Evolutionary conservation across 2,113 vertebrate genomes (phyloP), one percentile per base, ranked within the genome.

Genomic region (Corydoras maculifer): DNA sequence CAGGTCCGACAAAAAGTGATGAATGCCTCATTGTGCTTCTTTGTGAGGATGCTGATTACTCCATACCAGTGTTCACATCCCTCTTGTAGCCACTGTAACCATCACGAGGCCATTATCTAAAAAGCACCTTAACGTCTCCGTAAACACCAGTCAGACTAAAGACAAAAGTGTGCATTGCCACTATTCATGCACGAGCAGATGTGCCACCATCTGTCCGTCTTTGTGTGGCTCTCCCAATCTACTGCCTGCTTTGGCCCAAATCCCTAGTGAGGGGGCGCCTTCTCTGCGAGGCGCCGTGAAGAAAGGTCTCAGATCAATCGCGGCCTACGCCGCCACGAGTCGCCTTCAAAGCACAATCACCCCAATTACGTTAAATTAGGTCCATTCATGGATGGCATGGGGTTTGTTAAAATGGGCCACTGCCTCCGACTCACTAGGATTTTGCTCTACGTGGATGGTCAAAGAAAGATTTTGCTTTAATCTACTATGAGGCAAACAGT

Each of bases 361-460:
- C 55, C 49, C 63, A 68, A 66, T 74, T 74, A 59, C 15, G 25
- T 53, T 70, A 74, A 74, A 78, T 71, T 63, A 77, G 68, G 35
- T 66, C 53, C 66, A 74, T 77, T 77, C 67, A 70, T 30, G 58
- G 5, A 43, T 74, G 18, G 18, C 50, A 8, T 61, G 54, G 31
- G 50, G 62, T 32, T 55, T 62, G 58, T 77, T 55, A 43, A 32
- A 73, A 67, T 48, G 12, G 49, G 49, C 8, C 48, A 57, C 61
- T 71, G 69, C 30, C 59, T 55, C 50, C 69, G 60, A 10, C 15
- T 60, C 25, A 4, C 12, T 32, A 12, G 14, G 53, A 63, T 59
- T 25, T 14, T 61, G 18, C 35, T 60, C 8, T 13, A 65, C 54
- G 30, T 14, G 35, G 29, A 51, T 62, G 35, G 43, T 14, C 51